Evolutionary conservation across 2,888 invertebrate species (phyloP).

Genomic region (Drosophila dives): DNA sequence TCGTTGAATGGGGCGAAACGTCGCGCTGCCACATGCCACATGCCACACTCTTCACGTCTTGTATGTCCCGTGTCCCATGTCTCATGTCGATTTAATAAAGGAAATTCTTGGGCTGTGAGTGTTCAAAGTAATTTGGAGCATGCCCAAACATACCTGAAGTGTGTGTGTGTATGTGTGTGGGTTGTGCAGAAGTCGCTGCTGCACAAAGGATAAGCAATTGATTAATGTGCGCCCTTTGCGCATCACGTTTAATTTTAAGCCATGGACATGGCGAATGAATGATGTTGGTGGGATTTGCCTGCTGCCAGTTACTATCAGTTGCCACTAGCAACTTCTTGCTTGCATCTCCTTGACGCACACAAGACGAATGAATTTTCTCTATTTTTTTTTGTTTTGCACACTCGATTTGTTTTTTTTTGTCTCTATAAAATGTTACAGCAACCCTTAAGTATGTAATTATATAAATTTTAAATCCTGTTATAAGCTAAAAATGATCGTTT

Average conservation of each 20-base stretch:
- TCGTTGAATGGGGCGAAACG: constrained; percentile 36
- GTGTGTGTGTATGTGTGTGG: constrained; percentile 3
- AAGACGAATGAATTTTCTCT: constrained; percentile 50
- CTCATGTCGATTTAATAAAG: constrained; percentile 78
- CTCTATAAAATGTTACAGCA: not conserved
- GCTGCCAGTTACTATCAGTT: constrained; percentile 33
- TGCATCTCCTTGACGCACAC: constrained; percentile 6
- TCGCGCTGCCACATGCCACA: constrained; percentile 63
- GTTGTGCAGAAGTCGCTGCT: constrained; percentile 8
- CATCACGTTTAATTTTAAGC: constrained; percentile 79
- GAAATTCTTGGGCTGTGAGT: constrained; percentile 70
- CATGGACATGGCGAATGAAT: constrained; percentile 62
- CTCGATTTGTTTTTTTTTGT: constrained; percentile 4
- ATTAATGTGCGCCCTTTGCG: constrained; percentile 76
- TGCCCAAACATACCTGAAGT: constrained; percentile 75
- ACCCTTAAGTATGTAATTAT: not conserved
- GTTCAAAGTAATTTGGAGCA: constrained; percentile 81
- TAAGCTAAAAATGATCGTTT: not conserved
- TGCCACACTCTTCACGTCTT: constrained; percentile 49
- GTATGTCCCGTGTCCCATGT: constrained; percentile 44
- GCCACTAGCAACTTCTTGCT: constrained; percentile 17
- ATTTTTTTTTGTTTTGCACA: constrained; percentile 25
- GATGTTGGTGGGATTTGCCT: constrained; percentile 55
- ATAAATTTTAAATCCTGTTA: not conserved
- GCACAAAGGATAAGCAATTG: constrained; percentile 76